phyloP scores from a whole-genome alignment of 2,797 vertebrate species.

The Clarias pachynema region DNA sequence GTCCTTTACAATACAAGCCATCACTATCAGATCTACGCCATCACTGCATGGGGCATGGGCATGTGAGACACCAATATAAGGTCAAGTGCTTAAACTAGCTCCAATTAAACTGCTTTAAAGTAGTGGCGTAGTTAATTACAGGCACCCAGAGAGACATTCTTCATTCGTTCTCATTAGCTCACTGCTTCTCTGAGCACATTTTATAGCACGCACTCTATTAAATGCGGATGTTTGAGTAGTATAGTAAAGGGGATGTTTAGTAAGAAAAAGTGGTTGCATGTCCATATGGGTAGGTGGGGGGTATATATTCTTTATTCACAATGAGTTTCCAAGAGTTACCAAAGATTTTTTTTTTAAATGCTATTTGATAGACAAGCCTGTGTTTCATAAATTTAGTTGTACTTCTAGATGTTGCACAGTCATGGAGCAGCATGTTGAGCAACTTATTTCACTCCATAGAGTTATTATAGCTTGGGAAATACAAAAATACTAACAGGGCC shows the following conservation, averaged over 20 bases:
- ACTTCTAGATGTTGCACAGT: background rate
- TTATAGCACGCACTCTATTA: conserved; percentile 7
- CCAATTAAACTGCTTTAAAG: conserved; percentile 1
- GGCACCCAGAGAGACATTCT: conserved; percentile 5
- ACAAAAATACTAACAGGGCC: background rate
- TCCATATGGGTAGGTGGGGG: background rate
- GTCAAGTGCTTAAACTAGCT: conserved; percentile 26
- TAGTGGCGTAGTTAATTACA: conserved; percentile 13
- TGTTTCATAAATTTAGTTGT: background rate
- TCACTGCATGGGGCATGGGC: conserved; percentile 13
- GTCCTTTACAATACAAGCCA: conserved; percentile 18
- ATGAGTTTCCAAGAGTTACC: background rate
- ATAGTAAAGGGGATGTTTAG: background rate
- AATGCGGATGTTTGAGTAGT: background rate
- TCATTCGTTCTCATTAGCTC: background rate
- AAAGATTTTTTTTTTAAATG: too few species aligned
- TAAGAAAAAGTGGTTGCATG: background rate
- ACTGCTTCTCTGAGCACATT: background rate
- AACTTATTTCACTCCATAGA: background rate
- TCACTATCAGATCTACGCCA: conserved; percentile 25
- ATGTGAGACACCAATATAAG: conserved; percentile 10
- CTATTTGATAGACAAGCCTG: background rate
- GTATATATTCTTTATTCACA: background rate
- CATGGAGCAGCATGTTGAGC: background rate
- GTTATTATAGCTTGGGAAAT: background rate